Base-by-base conservation (phyloP, 2,113 vertebrate genomes). In the Pithys albifrons region DNA sequence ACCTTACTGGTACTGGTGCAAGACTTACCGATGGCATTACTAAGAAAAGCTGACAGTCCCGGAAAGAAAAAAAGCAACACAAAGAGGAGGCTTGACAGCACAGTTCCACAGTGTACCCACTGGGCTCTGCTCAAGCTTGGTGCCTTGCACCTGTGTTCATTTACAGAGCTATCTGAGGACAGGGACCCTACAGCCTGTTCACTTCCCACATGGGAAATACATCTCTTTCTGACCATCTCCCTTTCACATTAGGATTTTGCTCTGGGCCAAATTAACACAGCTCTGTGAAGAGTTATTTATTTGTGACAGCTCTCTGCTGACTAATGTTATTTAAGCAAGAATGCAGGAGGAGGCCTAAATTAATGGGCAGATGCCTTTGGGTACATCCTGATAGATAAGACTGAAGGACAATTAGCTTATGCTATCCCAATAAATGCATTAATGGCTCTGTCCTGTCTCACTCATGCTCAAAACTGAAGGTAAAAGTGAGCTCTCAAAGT, bases 51-150 rank as follows among this genome's bases (percentile, higher is more conserved):
- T 88, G 79, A 45, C 45, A 67, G 41, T 58, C 27, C 28, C 57
- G 19, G 58, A 71, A 67, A 17, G 8, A 59, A 59, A 64, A 49
- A 62, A 17, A 41, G n/a, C 43, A n/a, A 28, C n/a, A 31, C 19
- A 45, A 33, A 41, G 43, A 70, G 13, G 13, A 87, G 49, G 25
- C 9, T 19, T 65, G 76, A 74, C 76, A 91, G 61, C 61, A 31
- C 5, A 10, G 12, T 10, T 35, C 51, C 39, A 37, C 29, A 19
- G 35, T 7, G 22, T 14, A 39, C 43, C 35, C 55, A 24, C 52
- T 39, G 27, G 8, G 24, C 54, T 85, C 54, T 70, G 66, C 49
- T 66, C 22, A 3, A 0, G 3, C 10, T 1, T 5, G 1, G 1
- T 33, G 18, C 67, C n/a, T 67, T 28, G 48, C 48, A 28, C 52